Evolutionary conservation across 2,113 vertebrate genomes (phyloP), one percentile per base, ranked within the genome.

Genomic region (Gopherus flavomarginatus): DNA sequence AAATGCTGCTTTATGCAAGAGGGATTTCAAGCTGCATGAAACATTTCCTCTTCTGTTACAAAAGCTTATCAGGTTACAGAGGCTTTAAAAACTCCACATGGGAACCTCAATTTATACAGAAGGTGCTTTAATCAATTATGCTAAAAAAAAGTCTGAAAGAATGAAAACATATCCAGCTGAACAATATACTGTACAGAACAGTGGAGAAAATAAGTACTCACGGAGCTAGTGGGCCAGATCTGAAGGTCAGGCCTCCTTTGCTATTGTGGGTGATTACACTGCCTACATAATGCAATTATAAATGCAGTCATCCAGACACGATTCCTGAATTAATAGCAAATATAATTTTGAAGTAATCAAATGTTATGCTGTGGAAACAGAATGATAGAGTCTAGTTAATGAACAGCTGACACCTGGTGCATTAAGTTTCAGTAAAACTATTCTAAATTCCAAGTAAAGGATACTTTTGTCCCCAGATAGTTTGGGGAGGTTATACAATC

Each of bases 51-150:
- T 98, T 95, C 93, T 96, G 92, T 97, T 98, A 97, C 95, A 94
- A 95, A 98, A 97, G 96, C 96, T 98, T 97, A 98, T 98, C 96
- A 90, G 95, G 96, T 99, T 99, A 84, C 98, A 98, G 79, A 96
- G 90, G 87, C 79, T 97, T 97, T 92, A 94, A 95, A 93, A 96
- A 83, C 59, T 89, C 86, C 94, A 92, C 94, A 91, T 90, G 90
- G 91, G 97, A 97, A 98, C 97, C 93, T 80, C 19, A 87, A 83
- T 62, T 94, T 65, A 85, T 86, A 95, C 81, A 87, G 80, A 95
- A 96, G 78, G 44, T 0, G 0, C 57, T 93, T 96, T 96, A 96
- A 97, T 95, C 95, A 98, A 91, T 91, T 96, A 96, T 93, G 88
- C 89, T 94, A 69, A 97, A 97, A 96, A 88, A 90, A 17, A 94